A percentile compares a stretch with the other conserved stretches of the same genome.
Conservation (phyloP, 2,797 vertebrate species). For the Brotula barbata region DNA sequence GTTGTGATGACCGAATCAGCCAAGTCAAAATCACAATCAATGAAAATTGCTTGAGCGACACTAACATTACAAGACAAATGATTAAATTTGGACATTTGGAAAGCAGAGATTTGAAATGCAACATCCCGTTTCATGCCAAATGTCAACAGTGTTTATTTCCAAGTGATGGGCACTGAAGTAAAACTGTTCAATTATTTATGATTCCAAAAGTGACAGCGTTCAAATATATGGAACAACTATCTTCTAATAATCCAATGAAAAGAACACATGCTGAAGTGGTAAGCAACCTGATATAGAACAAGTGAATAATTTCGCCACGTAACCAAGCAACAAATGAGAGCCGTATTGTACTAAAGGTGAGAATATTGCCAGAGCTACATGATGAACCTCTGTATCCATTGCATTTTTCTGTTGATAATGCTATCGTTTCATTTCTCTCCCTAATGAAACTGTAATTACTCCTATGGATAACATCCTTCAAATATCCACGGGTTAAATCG, state of each 20-base stretch:
- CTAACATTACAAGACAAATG: not conserved
- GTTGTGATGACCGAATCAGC: slow-evolving; percentile 28
- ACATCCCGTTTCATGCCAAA: too few species aligned
- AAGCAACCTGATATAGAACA: slow-evolving; percentile 4
- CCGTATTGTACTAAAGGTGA: slow-evolving; percentile 29
- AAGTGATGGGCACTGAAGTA: too few species aligned
- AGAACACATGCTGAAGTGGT: not conserved
- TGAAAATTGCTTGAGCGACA: not conserved
- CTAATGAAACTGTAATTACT: slow-evolving; percentile 57
- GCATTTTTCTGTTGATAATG: slow-evolving; percentile 8
- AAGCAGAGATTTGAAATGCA: slow-evolving; percentile 13
- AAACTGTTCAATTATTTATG: not conserved
- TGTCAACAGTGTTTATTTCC: not conserved
- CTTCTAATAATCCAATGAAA: not conserved
- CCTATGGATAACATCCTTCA: slow-evolving; percentile 48
- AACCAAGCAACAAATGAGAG: slow-evolving; percentile 39
- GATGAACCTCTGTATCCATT: slow-evolving; percentile 19
- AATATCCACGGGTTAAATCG: too few species aligned
- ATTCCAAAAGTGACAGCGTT: not conserved
- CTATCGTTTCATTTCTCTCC: slow-evolving; percentile 35
- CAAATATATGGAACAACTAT: not conserved
- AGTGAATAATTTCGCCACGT: too few species aligned
- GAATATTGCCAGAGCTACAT: slow-evolving; percentile 36
- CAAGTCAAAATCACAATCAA: slow-evolving; percentile 18
- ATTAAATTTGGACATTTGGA: not conserved